Base-by-base conservation (phyloP, 2,797 vertebrate species). In the Syngnathus rostellatus region DNA sequence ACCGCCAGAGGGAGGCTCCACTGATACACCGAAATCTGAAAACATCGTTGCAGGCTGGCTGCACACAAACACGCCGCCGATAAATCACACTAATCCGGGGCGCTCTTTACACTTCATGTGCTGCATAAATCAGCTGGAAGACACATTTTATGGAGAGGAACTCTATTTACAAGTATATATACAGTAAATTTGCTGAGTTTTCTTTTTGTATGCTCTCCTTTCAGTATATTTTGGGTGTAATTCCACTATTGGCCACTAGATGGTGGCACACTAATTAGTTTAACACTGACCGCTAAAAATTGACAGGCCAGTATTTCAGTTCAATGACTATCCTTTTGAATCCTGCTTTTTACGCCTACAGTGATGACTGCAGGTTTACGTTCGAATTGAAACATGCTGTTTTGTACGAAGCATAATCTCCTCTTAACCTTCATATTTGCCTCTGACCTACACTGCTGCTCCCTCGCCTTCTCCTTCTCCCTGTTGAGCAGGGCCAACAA, bases 1-100 rank as follows among this genome's bases (percentile, higher is more conserved):
- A 57, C 72, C n/a, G 76, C 83, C 81, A 80, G 77, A 77, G 77
- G 83, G 77, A 83, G 74, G 76, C 75, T 82, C 71, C 72, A 81
- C 74, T 71, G 77, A 83, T 75, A 77, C 63, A 68, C 50, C 63
- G 41, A 69, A 69, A 73, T 77, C 45, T 59, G 62, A 62, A 70
- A 72, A 74, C 67, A 53, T 53, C 10, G 72, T 81, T 79, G 68
- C 57, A 3, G 79, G 81, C 70, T 43, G 12, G 6, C 74, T 81
- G 64, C 57, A 50, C 66, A 64, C 21, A 25, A 70, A 70, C 43
- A 64, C 68, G 67, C 25, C 39, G 19, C 68, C 37, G 76, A 72
- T 77, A 70, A 80, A 79, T 80, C 72, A 76, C 70, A 67, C 45
- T 39, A 40, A 60, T 59, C 57, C 31, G 7, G 1, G 23, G 9